A percentile compares a stretch with the other conserved stretches of the same genome.
These are phyloP conservation scores for Sapajus apella DNA, from an alignment of 2,113 vertebrate genomes.

Conservation along the genomic window DNA sequence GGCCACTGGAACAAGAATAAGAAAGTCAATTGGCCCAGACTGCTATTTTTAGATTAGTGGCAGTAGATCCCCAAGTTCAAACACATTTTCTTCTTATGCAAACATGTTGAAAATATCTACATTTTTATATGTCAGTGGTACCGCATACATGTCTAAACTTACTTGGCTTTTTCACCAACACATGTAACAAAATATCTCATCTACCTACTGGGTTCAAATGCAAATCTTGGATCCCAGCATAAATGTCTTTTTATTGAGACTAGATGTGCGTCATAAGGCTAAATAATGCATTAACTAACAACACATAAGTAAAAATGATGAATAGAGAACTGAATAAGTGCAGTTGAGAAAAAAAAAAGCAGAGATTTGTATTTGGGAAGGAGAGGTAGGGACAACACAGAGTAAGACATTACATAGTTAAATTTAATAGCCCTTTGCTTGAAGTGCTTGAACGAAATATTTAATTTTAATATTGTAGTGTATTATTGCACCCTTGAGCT, in stretches of 20 bases:
- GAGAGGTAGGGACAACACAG: background rate
- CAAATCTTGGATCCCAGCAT: background rate
- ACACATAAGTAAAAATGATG: background rate
- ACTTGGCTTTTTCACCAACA: background rate
- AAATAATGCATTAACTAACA: background rate
- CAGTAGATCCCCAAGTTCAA: background rate
- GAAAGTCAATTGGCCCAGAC: background rate
- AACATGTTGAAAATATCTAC: background rate
- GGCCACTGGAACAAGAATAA: background rate
- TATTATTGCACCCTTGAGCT: constrained; percentile 35
- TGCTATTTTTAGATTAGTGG: background rate
- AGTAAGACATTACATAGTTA: background rate
- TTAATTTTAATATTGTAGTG: constrained; percentile 44
- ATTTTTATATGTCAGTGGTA: background rate
- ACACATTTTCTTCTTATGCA: background rate
- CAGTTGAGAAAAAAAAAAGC: background rate
- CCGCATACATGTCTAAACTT: background rate
- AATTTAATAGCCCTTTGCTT: constrained; percentile 46
- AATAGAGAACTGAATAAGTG: background rate
- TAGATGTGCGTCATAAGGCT: background rate
- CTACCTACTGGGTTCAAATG: background rate
- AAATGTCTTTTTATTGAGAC: background rate
- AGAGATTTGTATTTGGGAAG: background rate
- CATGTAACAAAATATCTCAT: background rate
- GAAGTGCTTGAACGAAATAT: constrained; percentile 5